Base-by-base conservation (phyloP, 2,113 vertebrate genomes). In the Ptyas mucosa region DNA sequence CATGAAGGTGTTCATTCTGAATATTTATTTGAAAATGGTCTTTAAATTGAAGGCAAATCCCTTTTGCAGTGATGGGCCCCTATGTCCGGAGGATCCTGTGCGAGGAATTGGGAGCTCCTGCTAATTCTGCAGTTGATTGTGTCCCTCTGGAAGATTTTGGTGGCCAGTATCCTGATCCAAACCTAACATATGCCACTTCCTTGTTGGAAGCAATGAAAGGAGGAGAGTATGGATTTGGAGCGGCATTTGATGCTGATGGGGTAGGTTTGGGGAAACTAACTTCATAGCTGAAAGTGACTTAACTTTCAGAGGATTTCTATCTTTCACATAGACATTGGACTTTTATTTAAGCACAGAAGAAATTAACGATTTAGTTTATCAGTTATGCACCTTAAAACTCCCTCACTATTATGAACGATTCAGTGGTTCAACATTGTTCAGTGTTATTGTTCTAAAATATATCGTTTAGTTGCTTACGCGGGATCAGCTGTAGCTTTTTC, bases 171-270 rank as follows among this genome's bases (percentile, higher is more conserved):
- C 99, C 99, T 20, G 99, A 99, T 97, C 99, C 99, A 51, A 99
- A 98, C 96, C 97, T 99, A 94, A 99, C 98, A 0, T 99, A 99
- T 1, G 99, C 99, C 93, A 98, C 98, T 23, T 97, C 98, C 8
- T 98, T 99, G 96, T 97, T 99, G 90, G 99, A 99, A 90, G 98
- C 98, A 91, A 99, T 99, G 99, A 99, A 98, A 97, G 98, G 98
- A 94, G 99, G 99, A 1, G 99, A 99, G 85, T 99, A 99, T 96
- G 99, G 99, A 90, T 99, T 99, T 97, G 99, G 99, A 95, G 99
- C 99, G 64, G 99, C 99, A 1, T 99, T 99, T 96, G 99, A 99
- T 97, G 99, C 99, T 54, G 99, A 99, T 39, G 99, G 99, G 97
- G 99, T 99, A 97, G 98, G 97, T 96, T 95, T 94, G 89, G 69